A percentile compares a stretch with the other conserved stretches of the same genome.
phyloP scores from a whole-genome alignment of 2,888 invertebrate species.

The Tuta absoluta region DNA sequence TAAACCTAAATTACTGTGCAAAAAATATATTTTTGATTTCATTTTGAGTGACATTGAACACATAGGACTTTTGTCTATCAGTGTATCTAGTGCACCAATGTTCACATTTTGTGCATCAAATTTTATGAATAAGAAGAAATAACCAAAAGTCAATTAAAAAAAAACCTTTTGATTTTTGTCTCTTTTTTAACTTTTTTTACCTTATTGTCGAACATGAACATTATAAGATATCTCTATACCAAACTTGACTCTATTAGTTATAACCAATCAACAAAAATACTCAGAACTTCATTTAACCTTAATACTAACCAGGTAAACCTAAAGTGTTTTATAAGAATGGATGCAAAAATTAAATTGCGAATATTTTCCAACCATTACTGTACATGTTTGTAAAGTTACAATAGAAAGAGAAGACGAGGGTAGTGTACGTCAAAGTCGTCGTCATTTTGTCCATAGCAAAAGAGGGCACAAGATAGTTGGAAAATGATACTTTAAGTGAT shows the following conservation, averaged over 20 bases:
- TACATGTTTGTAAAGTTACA: neutral
- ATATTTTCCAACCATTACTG: neutral
- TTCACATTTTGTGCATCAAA: no score
- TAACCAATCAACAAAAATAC: neutral
- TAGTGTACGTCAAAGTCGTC: neutral
- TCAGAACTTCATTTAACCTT: constrained; percentile 45
- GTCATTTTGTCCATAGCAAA: neutral
- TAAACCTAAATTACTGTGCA: no score
- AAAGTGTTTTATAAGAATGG: neutral
- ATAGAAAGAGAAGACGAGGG: neutral
- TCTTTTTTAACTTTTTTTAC: no score
- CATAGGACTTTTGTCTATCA: no score
- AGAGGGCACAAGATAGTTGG: constrained; percentile 49
- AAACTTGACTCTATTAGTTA: neutral
- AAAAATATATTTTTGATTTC: no score
- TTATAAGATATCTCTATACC: neutral
- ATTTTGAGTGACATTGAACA: no score
- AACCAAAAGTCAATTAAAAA: no score
- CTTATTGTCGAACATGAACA: no score
- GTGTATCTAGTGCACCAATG: no score
- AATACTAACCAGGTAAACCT: constrained; percentile 21
- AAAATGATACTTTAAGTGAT: constrained; percentile 48
- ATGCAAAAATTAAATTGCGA: neutral
- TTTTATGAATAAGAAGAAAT: no score
- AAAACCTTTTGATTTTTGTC: no score